Evolutionary conservation across 2,113 vertebrate genomes (phyloP).

Genomic region (Podarcis raffonei): DNA sequence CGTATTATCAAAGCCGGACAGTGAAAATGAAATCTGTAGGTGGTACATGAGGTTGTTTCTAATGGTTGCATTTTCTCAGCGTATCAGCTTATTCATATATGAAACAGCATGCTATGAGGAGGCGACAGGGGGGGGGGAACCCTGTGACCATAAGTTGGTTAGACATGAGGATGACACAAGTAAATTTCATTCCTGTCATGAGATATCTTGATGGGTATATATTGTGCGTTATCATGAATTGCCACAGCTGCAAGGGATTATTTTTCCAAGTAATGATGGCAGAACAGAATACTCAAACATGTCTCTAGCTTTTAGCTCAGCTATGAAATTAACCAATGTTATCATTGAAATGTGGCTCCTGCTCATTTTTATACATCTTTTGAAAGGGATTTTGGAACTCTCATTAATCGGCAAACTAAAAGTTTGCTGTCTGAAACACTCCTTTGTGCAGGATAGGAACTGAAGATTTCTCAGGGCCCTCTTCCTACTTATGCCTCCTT

Average conservation of each 20-base stretch:
- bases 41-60: conserved; percentile 44
- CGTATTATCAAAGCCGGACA: conserved; percentile 2
- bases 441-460: neutral
- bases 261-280: conserved; percentile 69
- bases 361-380: neutral
- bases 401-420: conserved; percentile 46
- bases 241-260: conserved; percentile 74
- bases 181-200: conserved; percentile 75
- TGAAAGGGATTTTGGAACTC: conserved; percentile 29
- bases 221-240: conserved; percentile 73
- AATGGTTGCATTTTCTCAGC: conserved; percentile 51
- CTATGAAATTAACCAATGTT: conserved; percentile 71
- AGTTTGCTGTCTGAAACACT: conserved; percentile 45
- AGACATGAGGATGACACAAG: conserved; percentile 69
- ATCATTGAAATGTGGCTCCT: conserved; percentile 32
- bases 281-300: conserved; percentile 67
- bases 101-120: conserved; percentile 41
- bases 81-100: conserved; percentile 63
- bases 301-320: conserved; percentile 69
- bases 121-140: conserved; percentile 9
- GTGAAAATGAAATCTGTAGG: conserved; percentile 36
- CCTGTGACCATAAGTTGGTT: conserved; percentile 59
- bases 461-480: neutral
- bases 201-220: conserved; percentile 75
- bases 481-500: neutral